Base-by-base conservation (phyloP, 2,113 vertebrate genomes). In the Garra rufa region DNA sequence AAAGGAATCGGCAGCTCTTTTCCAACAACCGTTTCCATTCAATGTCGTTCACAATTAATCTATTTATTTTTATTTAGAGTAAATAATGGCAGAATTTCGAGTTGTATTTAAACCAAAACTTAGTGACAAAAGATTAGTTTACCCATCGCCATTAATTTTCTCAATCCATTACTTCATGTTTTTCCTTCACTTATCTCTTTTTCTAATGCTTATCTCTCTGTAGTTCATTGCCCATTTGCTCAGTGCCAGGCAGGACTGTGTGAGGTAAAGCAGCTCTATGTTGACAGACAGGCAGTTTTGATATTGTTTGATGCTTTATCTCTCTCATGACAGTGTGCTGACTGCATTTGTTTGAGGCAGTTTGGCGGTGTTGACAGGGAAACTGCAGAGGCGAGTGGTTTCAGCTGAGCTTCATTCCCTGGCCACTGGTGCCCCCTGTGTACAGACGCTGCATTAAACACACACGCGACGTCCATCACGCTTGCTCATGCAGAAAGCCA, bases 341-440 rank as follows among this genome's bases (percentile, higher is more conserved):
- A 81, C 78, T 30, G 78, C 4, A 79, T 79, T 67, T 67, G 43
- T 24, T 43, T 63, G 41, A 67, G 43, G 41, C 28, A 34, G 79
- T 69, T 48, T 70, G 26, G 43, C 61, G 9, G 63, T 48, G 44
- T 69, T 81, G 79, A 69, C 63, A 46, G 15, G 19, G 63, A 81
- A 69, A 67, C 26, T 38, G 76, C 55, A 26, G 52, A 79, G 34
- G 55, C 14, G 19, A 75, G 44, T 3, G 15, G 24, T 52, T 52
- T 17, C 46, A 44, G 38, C 1, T 38, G 46, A 77, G 30, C 14
- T 78, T 24, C 17, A 63, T 85, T 87, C 74, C 87, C 85, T 83
- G 30, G 46, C 48, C 71, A 26, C 50, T 81, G 85, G 55, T 85
- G 88, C 88, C 88, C 83, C 79, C 69, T 83, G 85, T 70, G 83